phyloP scores from a whole-genome alignment of 2,888 invertebrate genomes.

The Escarpia spicata region DNA sequence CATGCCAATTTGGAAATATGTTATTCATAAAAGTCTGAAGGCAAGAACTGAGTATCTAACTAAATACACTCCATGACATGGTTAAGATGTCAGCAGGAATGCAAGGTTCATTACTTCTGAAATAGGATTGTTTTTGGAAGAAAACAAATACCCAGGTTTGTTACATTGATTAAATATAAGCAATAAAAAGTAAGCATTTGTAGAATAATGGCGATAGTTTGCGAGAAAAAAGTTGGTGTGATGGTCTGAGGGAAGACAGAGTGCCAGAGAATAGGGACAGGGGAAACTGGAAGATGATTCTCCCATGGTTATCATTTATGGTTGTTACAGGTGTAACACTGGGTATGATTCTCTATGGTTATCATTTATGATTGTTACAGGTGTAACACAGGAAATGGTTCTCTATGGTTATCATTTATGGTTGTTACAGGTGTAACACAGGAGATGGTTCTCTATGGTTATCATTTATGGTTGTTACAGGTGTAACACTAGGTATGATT shows the following conservation, averaged over 20 bases:
- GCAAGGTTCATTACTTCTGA: no score
- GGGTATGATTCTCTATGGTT: slow-evolving; percentile 82
- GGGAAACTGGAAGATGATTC: background rate
- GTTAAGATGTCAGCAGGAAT: no score
- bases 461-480: slow-evolving; percentile 45
- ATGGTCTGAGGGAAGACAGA: background rate
- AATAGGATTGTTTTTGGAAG: no score
- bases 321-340: slow-evolving; percentile 57
- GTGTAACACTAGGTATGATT: slow-evolving; percentile 53
- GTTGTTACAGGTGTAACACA: slow-evolving; percentile 66
- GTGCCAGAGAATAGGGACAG: background rate
- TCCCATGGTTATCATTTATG: background rate
- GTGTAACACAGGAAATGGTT: slow-evolving; percentile 76
- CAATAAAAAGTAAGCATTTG: no score
- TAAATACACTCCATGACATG: no score
- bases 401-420: slow-evolving; percentile 73
- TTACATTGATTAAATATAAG: no score
- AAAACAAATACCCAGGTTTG: no score
- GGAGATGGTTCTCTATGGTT: slow-evolving; percentile 72
- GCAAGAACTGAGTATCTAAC: no score
- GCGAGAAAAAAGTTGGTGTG: background rate
- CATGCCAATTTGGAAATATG: no score
- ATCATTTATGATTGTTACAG: slow-evolving; percentile 45
- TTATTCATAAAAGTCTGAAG: no score
- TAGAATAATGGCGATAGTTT: no score